Base-by-base conservation (phyloP, 2,113 vertebrate genomes). In the Chrysochloris asiatica region DNA sequence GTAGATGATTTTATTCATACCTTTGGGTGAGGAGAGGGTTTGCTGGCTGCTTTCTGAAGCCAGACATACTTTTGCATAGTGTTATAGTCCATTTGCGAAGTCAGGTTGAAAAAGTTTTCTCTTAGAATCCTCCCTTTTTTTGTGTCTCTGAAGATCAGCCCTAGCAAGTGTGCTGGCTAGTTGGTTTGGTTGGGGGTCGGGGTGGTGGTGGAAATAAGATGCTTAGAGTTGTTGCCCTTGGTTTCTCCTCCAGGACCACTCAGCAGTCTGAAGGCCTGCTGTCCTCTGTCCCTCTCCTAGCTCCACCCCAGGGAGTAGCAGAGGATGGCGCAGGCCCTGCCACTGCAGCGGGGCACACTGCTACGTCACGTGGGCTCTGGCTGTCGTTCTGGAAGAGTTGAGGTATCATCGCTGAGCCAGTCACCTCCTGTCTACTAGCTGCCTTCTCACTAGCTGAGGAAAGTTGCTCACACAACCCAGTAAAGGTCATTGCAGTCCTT, bases 111-210 rank as follows among this genome's bases (percentile, higher is more conserved):
- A 86, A 82, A 73, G 48, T 91, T 91, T 45, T 45, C 63, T 75
- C n/a, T n/a, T n/a, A 71, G 72, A 91, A 50, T 65, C 43, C 26
- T 93, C n/a, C 21, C 59, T 81, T 54, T 81, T 79, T 76, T 82
- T 72, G 33, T 75, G 48, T 85, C 82, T 86, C 75, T 36, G n/a
- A 54, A 84, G 61, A 38, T 86, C 77, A 69, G 43, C 82, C 71
- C 14, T 69, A 67, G 56, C 71, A 86, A 52, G 30, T 71, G 6
- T 89, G 69, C 59, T 30, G 5, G 2, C 16, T 41, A 38, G 56
- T 43, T 61, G 38, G 12, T 72, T 41, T 24, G 8, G 26, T 24
- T 45, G n/a, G n/a, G n/a, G 0, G 5, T 59, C 33, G 24, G 0
- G n/a, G 50, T 52, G 24, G 54, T 56, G 43, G 47, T 63, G 38